Evolutionary conservation across 2,888 invertebrate genomes (phyloP), one percentile per base, ranked within the genome.

Genomic region (Platypus cylindrus): DNA sequence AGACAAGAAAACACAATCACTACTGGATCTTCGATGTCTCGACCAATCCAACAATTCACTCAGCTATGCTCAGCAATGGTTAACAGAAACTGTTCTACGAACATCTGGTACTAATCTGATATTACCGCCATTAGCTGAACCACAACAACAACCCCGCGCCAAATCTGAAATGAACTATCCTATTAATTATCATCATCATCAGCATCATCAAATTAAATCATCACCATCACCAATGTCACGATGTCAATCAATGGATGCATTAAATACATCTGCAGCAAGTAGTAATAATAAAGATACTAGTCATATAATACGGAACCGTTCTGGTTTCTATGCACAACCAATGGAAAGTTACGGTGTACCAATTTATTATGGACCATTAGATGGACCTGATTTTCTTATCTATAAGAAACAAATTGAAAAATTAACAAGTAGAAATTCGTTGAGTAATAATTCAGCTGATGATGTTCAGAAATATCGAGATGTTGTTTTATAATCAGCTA

Each of bases 401-500:
- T 62, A 62, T 34, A 62, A 58, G 44, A 62, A 62, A 45, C 57
- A 61, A 49, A 44, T 60, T 13, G 59, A 59, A 34, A 57, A 55
- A 41, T 38, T 50, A 16, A 48, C 47, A 15, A 53, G 53, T 41
- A 59, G 55, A 38, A 62, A 59, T 44, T 62, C 62, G n/a, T 45
- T 61, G 34, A 62, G 60, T 40, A 62, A 59, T 33, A 56, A 58
- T 5, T 64, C 64, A 1, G 58, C 60, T 5, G 64, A 64, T 34
- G 64, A 64, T 42, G 60, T 62, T 31, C 60, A 63, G 36, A 63
- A 63, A 41, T 63, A 63, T 44, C 53, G 62, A 32, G 64, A 64
- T 41, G 62, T 64, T 17, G 63, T 61, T 15, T 51, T 64, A 32
- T 64, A 30, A 31, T n/a, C n/a, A n/a, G n/a, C n/a, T n/a, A 14